These are phyloP conservation scores for Cephus pygmeus DNA, from an alignment of 2,888 invertebrate genomes.

Conservation along the genomic window DNA sequence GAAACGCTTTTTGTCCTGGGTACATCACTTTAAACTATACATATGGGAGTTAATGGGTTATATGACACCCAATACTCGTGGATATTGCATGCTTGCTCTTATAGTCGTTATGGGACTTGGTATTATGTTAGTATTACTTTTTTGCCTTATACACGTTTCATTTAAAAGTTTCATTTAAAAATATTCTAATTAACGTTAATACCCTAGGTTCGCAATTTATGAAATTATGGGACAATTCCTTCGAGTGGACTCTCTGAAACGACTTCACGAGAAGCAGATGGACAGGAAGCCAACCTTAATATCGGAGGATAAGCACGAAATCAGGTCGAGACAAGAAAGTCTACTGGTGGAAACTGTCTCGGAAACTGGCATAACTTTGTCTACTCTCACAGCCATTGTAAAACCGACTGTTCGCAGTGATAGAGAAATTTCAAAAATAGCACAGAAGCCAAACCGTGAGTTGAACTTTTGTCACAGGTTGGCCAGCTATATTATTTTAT, in stretches of 20 bases:
- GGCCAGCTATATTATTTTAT: background rate
- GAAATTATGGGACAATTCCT: background rate
- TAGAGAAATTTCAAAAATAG: background rate
- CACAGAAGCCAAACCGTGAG: background rate
- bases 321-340: background rate
- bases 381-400: constrained; percentile 1
- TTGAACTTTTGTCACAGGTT: background rate
- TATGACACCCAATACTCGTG: background rate
- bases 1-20: constrained; percentile 17
- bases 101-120: constrained; percentile 13
- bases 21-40: constrained; percentile 3
- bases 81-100: constrained; percentile 10
- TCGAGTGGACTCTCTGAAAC: background rate
- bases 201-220: background rate
- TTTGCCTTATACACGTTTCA: background rate
- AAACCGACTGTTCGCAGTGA: background rate
- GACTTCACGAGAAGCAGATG: background rate
- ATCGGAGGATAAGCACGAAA: background rate
- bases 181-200: background rate
- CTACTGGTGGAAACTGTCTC: background rate
- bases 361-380: background rate
- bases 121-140: constrained; percentile 16
- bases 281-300: background rate
- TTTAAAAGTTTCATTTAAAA: background rate
- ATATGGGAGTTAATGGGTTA: constrained; percentile 8